Base-by-base conservation (phyloP, 1,140 invertebrate species). In the Drosophila lini region DNA sequence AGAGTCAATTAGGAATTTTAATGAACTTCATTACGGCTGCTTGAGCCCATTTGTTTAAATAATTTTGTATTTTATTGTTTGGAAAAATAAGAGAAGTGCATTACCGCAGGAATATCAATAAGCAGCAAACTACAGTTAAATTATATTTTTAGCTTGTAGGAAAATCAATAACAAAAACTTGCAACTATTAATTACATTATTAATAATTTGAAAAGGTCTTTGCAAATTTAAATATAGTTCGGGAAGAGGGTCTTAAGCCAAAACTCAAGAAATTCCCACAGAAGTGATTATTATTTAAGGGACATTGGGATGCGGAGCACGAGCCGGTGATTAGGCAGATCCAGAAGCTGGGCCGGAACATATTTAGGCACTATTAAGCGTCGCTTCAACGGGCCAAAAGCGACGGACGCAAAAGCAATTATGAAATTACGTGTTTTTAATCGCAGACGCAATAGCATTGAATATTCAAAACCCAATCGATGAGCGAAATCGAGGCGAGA, bases 331-430 rank as follows among this genome's bases (percentile, higher is more conserved):
- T 86, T 86, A 80, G 76, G 36, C 44, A 61, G 83, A 79, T 76
- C 62, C 70, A 79, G 83, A 63, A 82, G 80, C 70, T 82, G 83
- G 41, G 28, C 16, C 38, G 42, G 42, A 31, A 50, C 78, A 74
- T 73, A 69, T 85, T 85, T 85, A 63, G 81, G 68, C 81, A 85
- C 81, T 78, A 84, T 85, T 85, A 85, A 81, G 47, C 63, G n/a
- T 10, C 38, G 47, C 34, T 8, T 19, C 48, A 16, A 15, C 31
- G 31, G 31, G 41, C 42, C 65, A 73, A 84, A 73, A 84, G 74
- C 69, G 61, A 48, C 36, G 48, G 53, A 48, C 48, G 16, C 40
- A 74, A 85, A 85, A 74, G 63, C 81, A 81, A 84, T 84, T 81
- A 78, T 78, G 64, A 74, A 65, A 69, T 78, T 85, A 84, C 81